Base-by-base conservation (phyloP, 2,113 vertebrate species). In the Crotalus helleri region DNA sequence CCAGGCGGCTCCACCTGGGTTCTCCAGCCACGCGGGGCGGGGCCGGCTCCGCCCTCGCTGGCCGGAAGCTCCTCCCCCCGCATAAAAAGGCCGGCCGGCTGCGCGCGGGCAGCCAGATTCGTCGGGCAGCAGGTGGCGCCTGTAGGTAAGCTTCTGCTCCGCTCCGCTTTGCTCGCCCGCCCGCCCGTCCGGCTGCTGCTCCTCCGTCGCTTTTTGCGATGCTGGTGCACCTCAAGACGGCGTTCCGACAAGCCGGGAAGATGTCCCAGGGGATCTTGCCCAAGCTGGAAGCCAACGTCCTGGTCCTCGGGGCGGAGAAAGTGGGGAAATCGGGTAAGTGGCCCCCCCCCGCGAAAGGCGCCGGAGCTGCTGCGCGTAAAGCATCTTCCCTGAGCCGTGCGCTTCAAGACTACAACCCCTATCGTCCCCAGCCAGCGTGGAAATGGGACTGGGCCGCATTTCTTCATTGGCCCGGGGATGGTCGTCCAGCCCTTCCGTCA, bases 291-390 rank as follows among this genome's bases (percentile, higher is more conserved):
- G 97, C 97, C 44, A 98, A 98, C 91, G 92, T 98, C 46, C 95
- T 98, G 3, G 96, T 98, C 17, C 85, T 98, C 92, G 98, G 98
- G 2, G 98, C 97, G 19, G 97, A 97, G 23, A 97, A 96, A 13
- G 98, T 98, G 39, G 98, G 98, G 0, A 98, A 98, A 95, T 98
- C 98, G 94, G 98, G 98, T 98, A 94, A 94, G 92, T 49, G 1
- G 5, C 24, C 4, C 10, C 26, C 4, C 10, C 26, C n/a, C n/a
- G 21, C 86, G 0, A 13, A 17, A 4, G 59, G 59, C 59, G 24
- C 26, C 2, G 61, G 26, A 13, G 26, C 26, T 29, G 59, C 61
- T 10, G 24, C 24, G 24, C 19, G 19, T 3, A 69, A 1, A 11
- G 29, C 64, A 33, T 29, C 26, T n/a, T n/a, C 29, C 29, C 11